phyloP scores from a whole-genome alignment of 2,888 invertebrate species.

The Antitype chi region DNA sequence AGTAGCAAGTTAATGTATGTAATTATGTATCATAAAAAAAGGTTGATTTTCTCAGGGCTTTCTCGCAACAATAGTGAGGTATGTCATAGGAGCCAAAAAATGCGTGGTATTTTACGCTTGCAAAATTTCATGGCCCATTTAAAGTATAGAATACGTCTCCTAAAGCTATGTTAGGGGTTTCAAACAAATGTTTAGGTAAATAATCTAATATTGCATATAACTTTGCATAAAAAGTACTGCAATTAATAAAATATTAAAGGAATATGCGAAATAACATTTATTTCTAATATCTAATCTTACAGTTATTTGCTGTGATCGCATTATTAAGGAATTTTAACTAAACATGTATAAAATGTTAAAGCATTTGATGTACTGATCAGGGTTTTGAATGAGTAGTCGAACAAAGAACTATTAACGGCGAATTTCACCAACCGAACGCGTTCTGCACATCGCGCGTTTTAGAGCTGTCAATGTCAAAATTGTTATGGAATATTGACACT shows the following conservation, averaged over 20 bases:
- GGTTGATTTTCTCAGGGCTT: constrained; percentile 14
- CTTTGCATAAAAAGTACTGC: constrained; percentile 39
- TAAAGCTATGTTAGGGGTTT: not conserved
- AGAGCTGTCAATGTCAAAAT: too few relatives aligned
- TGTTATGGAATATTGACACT: too few relatives aligned
- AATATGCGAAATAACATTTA: constrained; percentile 57
- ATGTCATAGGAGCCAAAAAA: not conserved
- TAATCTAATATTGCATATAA: constrained; percentile 24
- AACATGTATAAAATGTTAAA: constrained; percentile 36
- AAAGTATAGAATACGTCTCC: not conserved
- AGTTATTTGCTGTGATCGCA: constrained; percentile 58
- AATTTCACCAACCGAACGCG: too few relatives aligned
- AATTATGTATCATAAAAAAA: constrained; percentile 19
- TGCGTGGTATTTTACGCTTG: not conserved
- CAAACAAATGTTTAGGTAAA: constrained; percentile 10
- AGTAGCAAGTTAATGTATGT: constrained; percentile 4
- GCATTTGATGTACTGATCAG: constrained; percentile 16
- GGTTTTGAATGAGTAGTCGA: constrained; percentile 27
- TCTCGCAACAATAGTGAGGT: not conserved
- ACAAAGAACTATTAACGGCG: not conserved
- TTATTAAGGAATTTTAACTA: constrained; percentile 47
- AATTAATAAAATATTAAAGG: constrained; percentile 43
- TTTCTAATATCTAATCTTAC: constrained; percentile 56
- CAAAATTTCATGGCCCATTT: not conserved
- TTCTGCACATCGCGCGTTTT: too few relatives aligned